These are phyloP conservation scores for Champsocephalus gunnari DNA, from an alignment of 2,797 vertebrate genomes.

Conservation along the genomic window DNA sequence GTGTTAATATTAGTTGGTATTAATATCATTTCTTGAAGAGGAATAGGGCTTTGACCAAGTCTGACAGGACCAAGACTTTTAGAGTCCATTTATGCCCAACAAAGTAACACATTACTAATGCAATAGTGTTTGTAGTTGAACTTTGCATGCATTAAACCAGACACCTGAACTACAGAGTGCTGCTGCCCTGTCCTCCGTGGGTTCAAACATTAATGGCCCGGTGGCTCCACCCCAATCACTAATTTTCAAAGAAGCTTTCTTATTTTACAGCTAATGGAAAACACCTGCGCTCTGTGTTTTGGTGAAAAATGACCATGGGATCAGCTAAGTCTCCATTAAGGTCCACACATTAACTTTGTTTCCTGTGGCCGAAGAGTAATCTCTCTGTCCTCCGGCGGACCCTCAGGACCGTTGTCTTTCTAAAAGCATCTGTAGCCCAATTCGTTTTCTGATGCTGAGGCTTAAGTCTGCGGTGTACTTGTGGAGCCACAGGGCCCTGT, in stretches of 20 bases:
- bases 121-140: neutral
- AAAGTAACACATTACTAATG: neutral
- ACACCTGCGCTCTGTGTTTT: slow-evolving; percentile 58
- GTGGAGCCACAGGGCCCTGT: slow-evolving; percentile 20
- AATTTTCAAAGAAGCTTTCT: slow-evolving; percentile 32
- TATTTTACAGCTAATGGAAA: slow-evolving; percentile 60
- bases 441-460: slow-evolving; percentile 59
- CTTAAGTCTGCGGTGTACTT: slow-evolving; percentile 45
- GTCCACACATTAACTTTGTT: slow-evolving; percentile 71
- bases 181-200: slow-evolving; percentile 20
- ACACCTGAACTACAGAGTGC: slow-evolving; percentile 14
- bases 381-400: slow-evolving; percentile 59
- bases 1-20: too few relatives aligned
- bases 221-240: slow-evolving; percentile 31
- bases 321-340: slow-evolving; percentile 35
- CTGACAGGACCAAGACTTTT: neutral
- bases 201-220: slow-evolving; percentile 47
- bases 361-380: slow-evolving; percentile 69
- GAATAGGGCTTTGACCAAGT: neutral
- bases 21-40: too few relatives aligned
- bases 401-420: slow-evolving; percentile 61
- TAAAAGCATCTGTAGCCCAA: slow-evolving; percentile 71
- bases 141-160: slow-evolving; percentile 16
- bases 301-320: slow-evolving; percentile 41
- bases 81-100: neutral